Conservation (phyloP, 2,113 vertebrate species). For the Centrocercus urophasianus region DNA sequence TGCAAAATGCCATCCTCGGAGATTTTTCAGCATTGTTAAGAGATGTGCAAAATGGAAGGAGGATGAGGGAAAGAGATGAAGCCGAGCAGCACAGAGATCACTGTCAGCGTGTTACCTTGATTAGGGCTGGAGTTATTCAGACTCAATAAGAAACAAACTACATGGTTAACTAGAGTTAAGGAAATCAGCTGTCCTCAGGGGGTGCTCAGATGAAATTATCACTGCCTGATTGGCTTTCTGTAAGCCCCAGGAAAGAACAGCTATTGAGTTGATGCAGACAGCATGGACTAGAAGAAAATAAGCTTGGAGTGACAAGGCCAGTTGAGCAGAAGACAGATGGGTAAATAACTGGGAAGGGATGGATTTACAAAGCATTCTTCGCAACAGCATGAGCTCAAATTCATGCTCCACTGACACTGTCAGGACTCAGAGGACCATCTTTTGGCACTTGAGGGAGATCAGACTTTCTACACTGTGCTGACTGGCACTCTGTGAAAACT, state of each 20-base stretch:
- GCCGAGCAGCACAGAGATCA: neutral
- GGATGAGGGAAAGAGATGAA: neutral
- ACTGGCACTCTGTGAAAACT: neutral
- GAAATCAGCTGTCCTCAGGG: neutral
- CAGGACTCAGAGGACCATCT: neutral
- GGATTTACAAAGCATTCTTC: neutral
- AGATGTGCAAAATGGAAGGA: neutral
- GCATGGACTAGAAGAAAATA: neutral
- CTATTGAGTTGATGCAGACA: neutral
- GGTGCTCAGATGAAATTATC: neutral
- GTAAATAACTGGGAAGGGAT: neutral
- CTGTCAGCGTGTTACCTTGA: neutral
- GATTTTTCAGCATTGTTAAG: neutral
- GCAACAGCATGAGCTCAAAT: neutral
- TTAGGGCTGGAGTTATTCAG: neutral
- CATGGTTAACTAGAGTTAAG: neutral
- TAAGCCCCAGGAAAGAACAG: neutral
- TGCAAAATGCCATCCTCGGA: neutral
- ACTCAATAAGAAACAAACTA: neutral
- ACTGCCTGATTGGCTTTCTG: neutral
- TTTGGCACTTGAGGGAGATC: neutral
- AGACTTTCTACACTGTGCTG: neutral
- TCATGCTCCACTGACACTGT: neutral
- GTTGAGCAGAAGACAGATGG: neutral
- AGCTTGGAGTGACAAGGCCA: rapidly evolving